Base-by-base conservation (phyloP, 1,140 invertebrate species). In the Caenorhabditis remanei region DNA sequence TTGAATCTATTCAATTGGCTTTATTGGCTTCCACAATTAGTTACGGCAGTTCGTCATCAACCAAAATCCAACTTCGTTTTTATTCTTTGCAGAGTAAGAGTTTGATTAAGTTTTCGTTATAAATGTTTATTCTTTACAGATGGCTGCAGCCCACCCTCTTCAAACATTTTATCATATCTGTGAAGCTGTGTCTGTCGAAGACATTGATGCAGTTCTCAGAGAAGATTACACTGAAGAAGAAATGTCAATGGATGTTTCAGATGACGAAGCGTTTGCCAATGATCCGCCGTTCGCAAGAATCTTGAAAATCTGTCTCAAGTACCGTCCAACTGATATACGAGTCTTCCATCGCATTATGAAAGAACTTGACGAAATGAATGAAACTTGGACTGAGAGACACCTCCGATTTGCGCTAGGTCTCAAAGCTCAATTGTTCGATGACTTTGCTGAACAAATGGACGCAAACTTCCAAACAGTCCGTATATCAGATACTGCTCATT, bases 321-420 rank as follows among this genome's bases (percentile, higher is more conserved):
- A 79, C n/a, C 71, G 71, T 24, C 71, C 71, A 21, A 79, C 71
- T 8, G 71, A 79, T 53, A 43, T 79, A 46, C 71, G 71, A 2
- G 71, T 79, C 14, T 87, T 87, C 43, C 82, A 87, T 65, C 50
- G 46, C 13, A 19, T 87, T 7, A 14, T 87, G 4, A 48, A 41
- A 50, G 71, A 87, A 53, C n/a, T 87, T 6, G 43, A 67, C 8
- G 53, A 83, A 32, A 87, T 87, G 86, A 16, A 40, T 16, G 86
- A 87, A 43, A 79, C 56, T 4, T 87, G 86, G 86, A 32, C 56
- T 40, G 86, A 87, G 41, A 83, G 82, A 32, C 75, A 83, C 7
- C 19, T 71, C 11, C 75, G 86, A 11, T 83, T 41, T 40, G 75
- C 55, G 2, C 6, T 63, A 16, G 16, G 13, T 13, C 13, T 85